Percentiles rank a stretch among this genome's conserved stretches.
Evolutionary conservation across 2,113 vertebrate species (phyloP).

Genomic region (Prionailurus bengalensis): DNA sequence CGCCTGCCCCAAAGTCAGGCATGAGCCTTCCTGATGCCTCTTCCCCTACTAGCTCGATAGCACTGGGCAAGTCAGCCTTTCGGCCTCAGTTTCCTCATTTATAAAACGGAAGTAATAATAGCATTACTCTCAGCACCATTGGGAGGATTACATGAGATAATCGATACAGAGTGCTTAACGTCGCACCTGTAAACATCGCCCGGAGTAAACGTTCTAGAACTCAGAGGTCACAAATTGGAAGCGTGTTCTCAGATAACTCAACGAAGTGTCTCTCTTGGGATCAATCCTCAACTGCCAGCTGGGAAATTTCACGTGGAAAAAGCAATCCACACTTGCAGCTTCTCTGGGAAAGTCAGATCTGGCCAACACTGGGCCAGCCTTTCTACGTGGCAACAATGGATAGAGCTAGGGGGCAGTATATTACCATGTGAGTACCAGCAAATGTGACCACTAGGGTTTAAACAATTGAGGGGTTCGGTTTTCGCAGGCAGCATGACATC

Average conservation of each 20-base stretch:
- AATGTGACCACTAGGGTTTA: background rate
- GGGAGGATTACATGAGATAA: conserved; percentile 7
- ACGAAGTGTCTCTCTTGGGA: background rate
- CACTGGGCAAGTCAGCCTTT: background rate
- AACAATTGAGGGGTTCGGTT: background rate
- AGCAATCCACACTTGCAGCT: background rate
- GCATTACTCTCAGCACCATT: background rate
- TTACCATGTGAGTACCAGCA: background rate
- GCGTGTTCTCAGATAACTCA: background rate
- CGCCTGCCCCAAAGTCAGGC: background rate
- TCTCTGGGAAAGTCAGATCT: conserved; percentile 25
- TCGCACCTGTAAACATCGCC: background rate
- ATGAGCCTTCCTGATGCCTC: background rate
- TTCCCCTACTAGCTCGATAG: background rate
- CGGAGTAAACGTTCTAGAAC: background rate
- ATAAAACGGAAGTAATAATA: background rate
- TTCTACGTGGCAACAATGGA: background rate
- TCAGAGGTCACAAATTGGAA: background rate
- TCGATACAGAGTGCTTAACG: background rate
- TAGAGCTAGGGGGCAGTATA: background rate
- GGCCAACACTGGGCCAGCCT: background rate
- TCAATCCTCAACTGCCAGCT: background rate
- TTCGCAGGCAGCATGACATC: background rate
- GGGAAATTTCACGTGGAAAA: background rate
- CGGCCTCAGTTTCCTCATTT: background rate